Evolutionary conservation across 2,113 vertebrate genomes (phyloP), one percentile per base, ranked within the genome.

Genomic region (Hymenochirus boettgeri): DNA sequence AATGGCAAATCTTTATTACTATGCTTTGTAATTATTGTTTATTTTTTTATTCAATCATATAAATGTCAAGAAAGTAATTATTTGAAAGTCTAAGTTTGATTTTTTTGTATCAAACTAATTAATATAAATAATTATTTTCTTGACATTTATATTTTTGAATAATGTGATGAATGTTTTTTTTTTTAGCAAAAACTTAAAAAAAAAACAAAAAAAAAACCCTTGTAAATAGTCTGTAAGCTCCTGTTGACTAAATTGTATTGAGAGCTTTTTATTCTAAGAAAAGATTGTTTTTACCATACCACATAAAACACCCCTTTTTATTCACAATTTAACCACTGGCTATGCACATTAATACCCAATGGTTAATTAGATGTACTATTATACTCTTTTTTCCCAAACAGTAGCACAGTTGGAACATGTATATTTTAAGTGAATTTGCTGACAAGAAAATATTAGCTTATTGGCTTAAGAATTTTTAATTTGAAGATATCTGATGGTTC

Each of bases 361-460:
- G 65, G 65, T 69, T 69, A 69, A 69, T 69, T 69, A 69, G 65
- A 69, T 53, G 48, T 69, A 50, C 65, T 69, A 69, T 69, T 69
- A 69, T 69, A 69, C 65, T 69, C 65, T 19, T 69, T 58, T 66
- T 69, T 69, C 57, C 57, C 24, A 60, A 47, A 69, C 65, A 69
- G 65, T 69, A 69, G 65, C 65, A 69, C 65, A 69, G 65, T 69
- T 25, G 65, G 65, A n/a, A 69, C 57, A 69, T 69, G 65, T 69
- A 60, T 69, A 69, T 69, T 69, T 69, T 69, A 60, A 69, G 65
- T 69, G 65, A 69, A 53, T 69, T 69, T 60, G 47, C 57, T 69
- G 65, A 69, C 65, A 69, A 69, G 65, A 69, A 69, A 69, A 69
- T 69, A 69, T 69, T 59, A 69, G 65, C 65, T 69, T 69, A 69